A percentile compares a stretch with the other conserved stretches of the same genome.
Conservation (phyloP, 2,797 vertebrate genomes). For the Leptatherina wallacei region DNA sequence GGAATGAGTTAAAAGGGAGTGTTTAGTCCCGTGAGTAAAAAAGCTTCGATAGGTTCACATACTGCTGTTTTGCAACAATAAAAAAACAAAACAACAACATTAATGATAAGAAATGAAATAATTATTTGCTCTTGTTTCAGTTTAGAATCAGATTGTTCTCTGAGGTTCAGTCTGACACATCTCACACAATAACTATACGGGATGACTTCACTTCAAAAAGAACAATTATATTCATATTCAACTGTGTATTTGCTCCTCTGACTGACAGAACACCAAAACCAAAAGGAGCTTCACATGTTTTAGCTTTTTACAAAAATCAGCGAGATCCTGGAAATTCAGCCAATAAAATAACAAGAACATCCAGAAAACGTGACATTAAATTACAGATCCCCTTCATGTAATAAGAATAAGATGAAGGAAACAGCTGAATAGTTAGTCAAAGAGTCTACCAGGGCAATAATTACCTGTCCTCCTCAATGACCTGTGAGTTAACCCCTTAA, state of each 20-base stretch:
- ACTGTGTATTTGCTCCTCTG: not conserved
- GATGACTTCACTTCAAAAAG: not conserved
- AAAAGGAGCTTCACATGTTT: not conserved
- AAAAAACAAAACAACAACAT: not conserved
- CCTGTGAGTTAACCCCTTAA: slow-evolving; percentile 1
- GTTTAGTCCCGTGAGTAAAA: not conserved
- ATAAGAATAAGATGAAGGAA: not conserved
- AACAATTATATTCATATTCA: not conserved
- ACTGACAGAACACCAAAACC: not conserved
- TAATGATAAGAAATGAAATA: not conserved
- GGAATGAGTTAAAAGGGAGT: not conserved
- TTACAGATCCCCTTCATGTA: not conserved
- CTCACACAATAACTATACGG: not conserved
- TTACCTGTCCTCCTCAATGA: slow-evolving; percentile 21
- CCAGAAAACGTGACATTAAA: not conserved
- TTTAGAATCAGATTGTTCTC: not conserved
- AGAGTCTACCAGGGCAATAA: not conserved
- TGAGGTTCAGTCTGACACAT: not conserved
- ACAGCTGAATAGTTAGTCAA: not conserved
- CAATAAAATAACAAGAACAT: not conserved
- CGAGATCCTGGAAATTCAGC: not conserved
- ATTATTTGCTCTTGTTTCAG: not conserved
- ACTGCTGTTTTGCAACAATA: not conserved
- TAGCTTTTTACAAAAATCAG: not conserved
- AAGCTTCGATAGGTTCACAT: not conserved